Evolutionary conservation across 1,140 invertebrate genomes (phyloP).

Genomic region (Nomia melanderi): DNA sequence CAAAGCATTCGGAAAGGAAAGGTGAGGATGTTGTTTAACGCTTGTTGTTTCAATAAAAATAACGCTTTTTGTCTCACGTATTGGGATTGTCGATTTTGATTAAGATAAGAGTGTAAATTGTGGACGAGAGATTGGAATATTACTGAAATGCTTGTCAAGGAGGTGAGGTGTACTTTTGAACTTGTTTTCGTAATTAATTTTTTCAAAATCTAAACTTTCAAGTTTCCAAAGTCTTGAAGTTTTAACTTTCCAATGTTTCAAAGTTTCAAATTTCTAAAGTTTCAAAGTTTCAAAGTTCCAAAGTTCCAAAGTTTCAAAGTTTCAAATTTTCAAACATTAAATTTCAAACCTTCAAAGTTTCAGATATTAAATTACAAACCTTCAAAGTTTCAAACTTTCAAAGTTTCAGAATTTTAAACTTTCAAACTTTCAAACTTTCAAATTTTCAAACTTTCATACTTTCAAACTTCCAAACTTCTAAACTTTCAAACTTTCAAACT

Average conservation of each 20-base stretch:
- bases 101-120: background rate
- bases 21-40: slow-evolving; percentile 29
- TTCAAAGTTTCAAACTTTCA: no score
- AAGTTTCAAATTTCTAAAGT: background rate
- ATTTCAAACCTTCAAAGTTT: no score
- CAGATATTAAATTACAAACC: no score
- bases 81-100: background rate
- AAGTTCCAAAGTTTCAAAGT: no score
- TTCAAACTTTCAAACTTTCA: no score
- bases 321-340: no score
- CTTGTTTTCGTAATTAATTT: background rate
- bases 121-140: background rate
- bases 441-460: no score
- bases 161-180: slow-evolving; percentile 3
- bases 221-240: background rate
- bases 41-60: background rate
- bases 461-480: no score
- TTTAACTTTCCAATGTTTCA: background rate
- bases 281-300: no score
- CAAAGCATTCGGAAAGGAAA: slow-evolving; percentile 12
- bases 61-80: background rate
- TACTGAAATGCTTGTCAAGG: background rate
- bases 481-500: no score
- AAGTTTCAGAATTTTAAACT: background rate
- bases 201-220: background rate